These are phyloP conservation scores for Apistogramma diplotaenia DNA, from an alignment of 2,113 vertebrate species.

Conservation along the genomic window DNA sequence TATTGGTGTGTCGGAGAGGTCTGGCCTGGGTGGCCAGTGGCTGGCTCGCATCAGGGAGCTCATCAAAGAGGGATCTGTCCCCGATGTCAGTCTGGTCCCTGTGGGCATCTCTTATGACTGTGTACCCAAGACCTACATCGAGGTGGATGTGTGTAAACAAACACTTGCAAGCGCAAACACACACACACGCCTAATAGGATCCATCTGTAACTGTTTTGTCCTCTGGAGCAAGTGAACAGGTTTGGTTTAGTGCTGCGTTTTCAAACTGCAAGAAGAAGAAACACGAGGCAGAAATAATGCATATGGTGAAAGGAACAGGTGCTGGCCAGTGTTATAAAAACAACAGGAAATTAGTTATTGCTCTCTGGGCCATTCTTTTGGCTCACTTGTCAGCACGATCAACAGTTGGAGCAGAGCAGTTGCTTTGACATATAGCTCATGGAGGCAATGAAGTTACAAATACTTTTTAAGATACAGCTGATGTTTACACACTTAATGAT, in stretches of 20 bases:
- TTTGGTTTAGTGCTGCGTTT: constrained; percentile 8
- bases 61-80: constrained; percentile 62
- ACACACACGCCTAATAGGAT: not conserved
- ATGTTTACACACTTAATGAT: not conserved
- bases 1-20: constrained; percentile 79
- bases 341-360: not conserved
- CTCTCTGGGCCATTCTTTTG: not conserved
- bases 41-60: constrained; percentile 75
- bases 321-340: not conserved
- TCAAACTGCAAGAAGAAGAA: not conserved
- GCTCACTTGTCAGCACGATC: not conserved
- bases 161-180: not conserved
- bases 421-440: not conserved
- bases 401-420: not conserved
- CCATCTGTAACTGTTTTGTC: constrained; percentile 11
- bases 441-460: not conserved
- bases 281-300: not conserved
- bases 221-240: not conserved
- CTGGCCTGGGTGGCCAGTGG: constrained; percentile 55
- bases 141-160: constrained; percentile 49
- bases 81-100: constrained; percentile 82
- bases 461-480: too few species aligned
- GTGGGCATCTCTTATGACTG: constrained; percentile 84
- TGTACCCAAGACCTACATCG: constrained; percentile 37
- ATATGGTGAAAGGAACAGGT: not conserved